Evolutionary conservation across 2,797 vertebrate genomes (phyloP).

Genomic region (Smutsia temminckii): DNA sequence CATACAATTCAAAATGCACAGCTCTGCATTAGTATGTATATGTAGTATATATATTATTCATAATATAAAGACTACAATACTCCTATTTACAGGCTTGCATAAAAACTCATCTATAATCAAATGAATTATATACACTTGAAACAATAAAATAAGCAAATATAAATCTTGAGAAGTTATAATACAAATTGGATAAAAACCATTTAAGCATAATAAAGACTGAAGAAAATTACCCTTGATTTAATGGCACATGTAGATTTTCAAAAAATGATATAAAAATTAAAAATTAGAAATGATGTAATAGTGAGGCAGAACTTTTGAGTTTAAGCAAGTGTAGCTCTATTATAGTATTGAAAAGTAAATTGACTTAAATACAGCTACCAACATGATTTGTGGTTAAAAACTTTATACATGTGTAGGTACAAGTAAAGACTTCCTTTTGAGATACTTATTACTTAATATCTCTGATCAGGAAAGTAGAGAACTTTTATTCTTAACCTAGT

Average conservation of each 20-base stretch:
- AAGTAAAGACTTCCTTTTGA: background rate
- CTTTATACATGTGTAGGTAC: background rate
- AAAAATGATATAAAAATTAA: conserved; percentile 55
- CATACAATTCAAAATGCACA: conserved; percentile 58
- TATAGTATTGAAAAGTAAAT: conserved; percentile 8
- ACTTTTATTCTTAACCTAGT: conserved; percentile 43
- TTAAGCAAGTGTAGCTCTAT: conserved; percentile 59
- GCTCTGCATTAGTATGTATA: background rate
- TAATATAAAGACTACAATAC: background rate
- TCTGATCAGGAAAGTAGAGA: background rate
- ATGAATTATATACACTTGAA: background rate
- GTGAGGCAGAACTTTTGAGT: conserved; percentile 39
- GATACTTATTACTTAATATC: background rate
- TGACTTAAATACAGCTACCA: conserved; percentile 8
- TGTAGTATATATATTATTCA: background rate
- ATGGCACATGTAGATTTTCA: conserved; percentile 61
- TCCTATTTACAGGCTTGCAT: conserved; percentile 17
- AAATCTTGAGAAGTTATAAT: conserved; percentile 63
- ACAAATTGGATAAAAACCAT: conserved; percentile 57
- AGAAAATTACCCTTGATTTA: conserved; percentile 66
- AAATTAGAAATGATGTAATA: conserved; percentile 53
- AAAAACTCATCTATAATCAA: background rate
- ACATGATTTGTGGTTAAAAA: background rate
- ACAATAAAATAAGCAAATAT: conserved; percentile 71
- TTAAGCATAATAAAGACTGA: conserved; percentile 56